Percentiles rank a stretch among this genome's conserved stretches.
These are phyloP conservation scores for Philhelius pedissequus DNA, from an alignment of 2,888 invertebrate genomes.

Conservation along the genomic window DNA sequence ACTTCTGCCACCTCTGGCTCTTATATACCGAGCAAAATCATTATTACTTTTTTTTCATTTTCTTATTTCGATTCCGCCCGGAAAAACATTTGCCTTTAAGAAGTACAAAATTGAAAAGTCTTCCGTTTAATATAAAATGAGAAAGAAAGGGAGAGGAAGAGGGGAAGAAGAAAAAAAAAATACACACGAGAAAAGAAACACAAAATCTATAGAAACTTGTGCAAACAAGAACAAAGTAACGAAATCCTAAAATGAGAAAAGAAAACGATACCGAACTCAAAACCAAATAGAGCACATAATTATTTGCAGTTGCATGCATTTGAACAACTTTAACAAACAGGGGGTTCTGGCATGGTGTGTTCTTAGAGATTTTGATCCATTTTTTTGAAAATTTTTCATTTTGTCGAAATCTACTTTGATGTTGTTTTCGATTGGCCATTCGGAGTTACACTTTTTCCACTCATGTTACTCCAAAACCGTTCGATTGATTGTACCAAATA, in stretches of 20 bases:
- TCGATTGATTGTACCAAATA: too few relatives aligned
- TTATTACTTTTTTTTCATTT: conserved; percentile 6
- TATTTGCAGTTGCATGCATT: conserved; percentile 29
- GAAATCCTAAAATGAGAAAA: conserved; percentile 36
- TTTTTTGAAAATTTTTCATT: neutral
- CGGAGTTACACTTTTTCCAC: too few relatives aligned
- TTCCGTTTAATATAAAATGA: neutral
- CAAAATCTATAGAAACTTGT: neutral
- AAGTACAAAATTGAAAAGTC: conserved; percentile 53
- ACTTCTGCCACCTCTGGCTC: neutral
- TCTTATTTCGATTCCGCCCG: neutral
- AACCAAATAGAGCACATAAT: conserved; percentile 64
- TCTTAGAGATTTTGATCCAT: neutral
- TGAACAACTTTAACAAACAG: neutral
- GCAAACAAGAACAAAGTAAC: conserved; percentile 5
- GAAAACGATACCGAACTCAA: conserved; percentile 41
- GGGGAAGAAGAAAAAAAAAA: too few relatives aligned
- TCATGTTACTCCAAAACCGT: too few relatives aligned
- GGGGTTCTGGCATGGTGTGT: neutral
- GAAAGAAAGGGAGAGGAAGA: neutral
- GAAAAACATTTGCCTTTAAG: conserved; percentile 32
- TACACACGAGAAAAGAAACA: neutral
- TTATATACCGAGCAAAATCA: neutral
- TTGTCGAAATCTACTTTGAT: neutral
- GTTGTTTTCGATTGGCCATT: too few relatives aligned